Base-by-base conservation (phyloP, 64 coral and sea anemone genomes). In the Exaiptasia diaphana region DNA sequence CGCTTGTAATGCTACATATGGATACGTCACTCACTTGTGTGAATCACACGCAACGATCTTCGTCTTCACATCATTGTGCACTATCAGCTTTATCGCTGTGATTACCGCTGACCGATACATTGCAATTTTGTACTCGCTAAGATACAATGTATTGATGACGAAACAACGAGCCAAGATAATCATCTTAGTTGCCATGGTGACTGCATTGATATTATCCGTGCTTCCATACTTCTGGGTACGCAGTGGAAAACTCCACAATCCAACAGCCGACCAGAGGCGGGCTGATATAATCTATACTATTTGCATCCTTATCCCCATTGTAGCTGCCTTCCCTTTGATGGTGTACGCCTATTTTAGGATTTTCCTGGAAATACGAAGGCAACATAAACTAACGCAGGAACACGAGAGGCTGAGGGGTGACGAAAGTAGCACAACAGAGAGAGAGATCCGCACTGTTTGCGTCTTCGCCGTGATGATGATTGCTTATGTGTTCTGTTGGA, bases 51-150 rank as follows among this genome's bases (percentile, higher is more conserved):
- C 9, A 23, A 35, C 32, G 38, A 28, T 73, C 39, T 73, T 73
- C 20, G 43, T 49, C 43, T 73, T 73, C 40, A 45, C 69, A 15
- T 37, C 69, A 15, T 25, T 73, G 28, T 73, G 36, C 14, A 73
- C 43, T 12, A 44, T 73, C n/a, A 41, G 5, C 13, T 40, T 41
- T 31, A 73, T 73, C 40, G 69, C 69, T 26, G 38, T 37, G 14
- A 73, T 73, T 3, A 73, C 69, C 27, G 22, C 43, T 12, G 69
- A 73, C 20, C 20, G 43, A 7, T 73, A 73, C 69, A 48, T 73
- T 25, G 38, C 38, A 35, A 73, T 73, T 40, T 44, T 73, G n/a
- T 3, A 73, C 1, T 73, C 69, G 9, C 69, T 73, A 26, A 29
- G 69, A 49, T 73, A 73, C n/a, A 23, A 41, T 41, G 38, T 28